Evolutionary conservation across 2,113 vertebrate genomes (phyloP).

Genomic region (Neolamprologus fasciatus): DNA sequence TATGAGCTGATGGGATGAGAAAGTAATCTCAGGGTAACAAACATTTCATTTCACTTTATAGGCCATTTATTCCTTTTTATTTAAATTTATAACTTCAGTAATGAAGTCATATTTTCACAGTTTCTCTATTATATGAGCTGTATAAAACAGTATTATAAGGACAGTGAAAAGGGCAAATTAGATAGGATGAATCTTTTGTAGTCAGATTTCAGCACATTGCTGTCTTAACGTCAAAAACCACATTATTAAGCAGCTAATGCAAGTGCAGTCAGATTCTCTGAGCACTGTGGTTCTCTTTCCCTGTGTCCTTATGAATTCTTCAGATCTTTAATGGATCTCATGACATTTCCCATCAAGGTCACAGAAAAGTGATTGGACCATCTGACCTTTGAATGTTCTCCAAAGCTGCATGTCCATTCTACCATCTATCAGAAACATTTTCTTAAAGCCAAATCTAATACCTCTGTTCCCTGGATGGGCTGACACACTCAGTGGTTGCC

Average conservation of each 20-base stretch:
- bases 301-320: not conserved
- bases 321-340: not conserved
- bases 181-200: not conserved
- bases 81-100: not conserved
- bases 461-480: conserved; percentile 79
- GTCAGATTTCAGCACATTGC: not conserved
- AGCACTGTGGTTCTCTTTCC: not conserved
- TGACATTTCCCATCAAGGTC: not conserved
- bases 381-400: not conserved
- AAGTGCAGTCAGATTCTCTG: not conserved
- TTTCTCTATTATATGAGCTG: not conserved
- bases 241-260: not conserved
- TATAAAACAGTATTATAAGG: not conserved
- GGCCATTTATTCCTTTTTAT: not conserved
- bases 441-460: conserved; percentile 41
- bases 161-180: accelerated
- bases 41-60: not conserved
- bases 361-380: not conserved
- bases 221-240: not conserved
- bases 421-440: not conserved
- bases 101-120: not conserved
- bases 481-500: conserved; percentile 62
- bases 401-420: not conserved
- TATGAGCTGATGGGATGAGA: not conserved
- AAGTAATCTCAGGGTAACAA: not conserved